Conservation (phyloP, 1,140 invertebrate species). For the Cheumatopsyche charites region DNA sequence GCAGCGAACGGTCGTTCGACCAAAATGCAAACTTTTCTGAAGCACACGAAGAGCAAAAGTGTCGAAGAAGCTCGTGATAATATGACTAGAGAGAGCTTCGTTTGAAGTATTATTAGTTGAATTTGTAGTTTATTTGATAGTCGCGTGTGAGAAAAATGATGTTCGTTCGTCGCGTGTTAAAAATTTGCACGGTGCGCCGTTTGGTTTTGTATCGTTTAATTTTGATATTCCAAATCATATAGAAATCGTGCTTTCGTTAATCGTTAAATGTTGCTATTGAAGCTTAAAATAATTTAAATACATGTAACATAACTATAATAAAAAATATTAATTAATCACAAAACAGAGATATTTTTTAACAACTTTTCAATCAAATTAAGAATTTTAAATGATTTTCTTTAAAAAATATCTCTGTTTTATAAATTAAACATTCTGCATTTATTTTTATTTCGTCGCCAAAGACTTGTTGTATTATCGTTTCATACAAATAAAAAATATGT, state of each 20-base stretch:
- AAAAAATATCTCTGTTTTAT: conserved; percentile 1
- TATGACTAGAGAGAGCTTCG: conserved; percentile 13
- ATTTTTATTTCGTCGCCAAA: conserved; percentile 3
- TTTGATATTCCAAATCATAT: no score
- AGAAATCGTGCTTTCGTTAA: no score
- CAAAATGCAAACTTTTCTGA: conserved; percentile 59
- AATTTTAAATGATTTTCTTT: no score
- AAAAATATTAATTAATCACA: no score
- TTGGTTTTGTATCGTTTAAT: no score
- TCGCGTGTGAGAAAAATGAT: neutral
- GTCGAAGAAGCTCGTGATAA: conserved; percentile 49
- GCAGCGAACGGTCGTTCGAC: conserved; percentile 52
- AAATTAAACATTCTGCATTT: neutral
- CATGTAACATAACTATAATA: neutral
- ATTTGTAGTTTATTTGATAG: no score
- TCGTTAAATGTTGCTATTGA: no score
- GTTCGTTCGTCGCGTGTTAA: neutral
- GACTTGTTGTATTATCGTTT: conserved; percentile 11
- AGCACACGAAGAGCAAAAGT: conserved; percentile 57
- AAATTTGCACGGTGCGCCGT: no score
- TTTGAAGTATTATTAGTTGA: conserved; percentile 5
- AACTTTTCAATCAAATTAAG: no score
- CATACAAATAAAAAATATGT: neutral
- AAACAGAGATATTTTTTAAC: no score
- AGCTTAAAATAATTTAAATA: neutral